Evolutionary conservation across 2,797 vertebrate species (phyloP), one percentile per base, ranked within the genome.

Genomic region (Uromys caudimaculatus): DNA sequence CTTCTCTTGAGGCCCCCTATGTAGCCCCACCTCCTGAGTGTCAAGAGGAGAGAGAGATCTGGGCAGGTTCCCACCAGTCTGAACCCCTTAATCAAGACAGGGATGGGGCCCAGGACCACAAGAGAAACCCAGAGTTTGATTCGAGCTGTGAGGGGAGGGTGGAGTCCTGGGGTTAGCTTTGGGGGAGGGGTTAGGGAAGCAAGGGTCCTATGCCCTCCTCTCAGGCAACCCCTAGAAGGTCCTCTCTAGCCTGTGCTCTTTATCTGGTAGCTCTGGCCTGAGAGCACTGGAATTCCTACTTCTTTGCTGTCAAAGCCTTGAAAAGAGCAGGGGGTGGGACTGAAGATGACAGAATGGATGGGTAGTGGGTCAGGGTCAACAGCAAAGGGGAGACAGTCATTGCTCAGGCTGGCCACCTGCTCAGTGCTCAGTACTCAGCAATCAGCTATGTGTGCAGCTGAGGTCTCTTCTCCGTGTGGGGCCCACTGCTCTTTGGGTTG

Each of bases 341-440:
- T 0, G 44, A 83, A 89, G 91, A 38, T 29, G 95, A 92, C 58
- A 91, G 96, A 94, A 97, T 97, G 91, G 94, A 97, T 96, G 91
- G 95, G 82, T 56, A 52, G 79, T n/a, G 60, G 96, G 93, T 97
- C 95, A 76, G 95, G 97, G 97, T 97, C 97, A 97, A 69, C 64
- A 16, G 95, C 86, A 47, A 89, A 52, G 87, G 82, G 92, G 92
- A 71, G 73, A 50, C 0, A 79, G 91, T 50, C 95, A 64, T 83
- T 90, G 96, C 91, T 64, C 77, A 84, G 96, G 67, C 92, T 17
- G 1, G 86, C 95, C 95, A 81, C 94, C 93, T 93, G 96, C 96
- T 95, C 91, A 35, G 92, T 1, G 19, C 24, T 95, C 87, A 38
- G 92, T 2, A 23, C 24, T 69, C 41, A 2, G 64, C 58, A 62